Percentiles rank a stretch among this genome's conserved stretches.
phyloP scores from a whole-genome alignment of 37 sponge, comb jelly and placozoan genomes.

The Lycopodina hypogea region DNA sequence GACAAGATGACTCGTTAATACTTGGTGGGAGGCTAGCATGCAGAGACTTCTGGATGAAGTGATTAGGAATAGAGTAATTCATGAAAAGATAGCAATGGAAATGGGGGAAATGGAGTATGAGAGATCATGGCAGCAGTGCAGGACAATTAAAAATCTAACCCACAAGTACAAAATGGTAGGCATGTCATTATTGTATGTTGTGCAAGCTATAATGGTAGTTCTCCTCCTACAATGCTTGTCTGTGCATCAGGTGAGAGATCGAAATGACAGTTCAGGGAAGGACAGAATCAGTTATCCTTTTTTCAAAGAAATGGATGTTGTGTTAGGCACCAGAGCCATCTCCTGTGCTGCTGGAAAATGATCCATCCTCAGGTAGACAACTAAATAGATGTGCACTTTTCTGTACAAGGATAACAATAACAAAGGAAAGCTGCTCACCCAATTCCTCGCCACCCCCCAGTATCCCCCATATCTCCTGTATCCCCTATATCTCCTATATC shows the following conservation, averaged over 20 bases:
- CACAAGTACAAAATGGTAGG: background rate
- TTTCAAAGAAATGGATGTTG: slow-evolving; percentile 1
- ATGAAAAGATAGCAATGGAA: background rate
- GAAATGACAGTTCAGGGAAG: background rate
- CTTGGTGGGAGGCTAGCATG: background rate
- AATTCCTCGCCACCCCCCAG: too few species aligned
- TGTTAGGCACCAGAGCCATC: background rate
- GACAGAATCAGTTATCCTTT: background rate
- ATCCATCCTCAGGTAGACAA: too few species aligned
- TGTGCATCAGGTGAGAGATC: background rate
- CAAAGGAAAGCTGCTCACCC: too few species aligned
- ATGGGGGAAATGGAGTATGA: background rate
- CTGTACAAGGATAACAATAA: too few species aligned
- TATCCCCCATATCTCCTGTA: background rate
- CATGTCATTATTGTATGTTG: background rate
- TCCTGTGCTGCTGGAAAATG: background rate
- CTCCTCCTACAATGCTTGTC: too few species aligned
- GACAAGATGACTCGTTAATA: background rate
- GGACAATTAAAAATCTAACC: background rate
- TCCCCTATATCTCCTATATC: too few species aligned
- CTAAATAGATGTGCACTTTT: too few species aligned
- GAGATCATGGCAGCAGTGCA: background rate
- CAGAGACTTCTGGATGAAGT: background rate
- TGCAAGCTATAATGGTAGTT: background rate
- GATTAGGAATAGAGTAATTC: background rate